Conservation (phyloP, 2,797 vertebrate species). For the Pangasius djambal region DNA sequence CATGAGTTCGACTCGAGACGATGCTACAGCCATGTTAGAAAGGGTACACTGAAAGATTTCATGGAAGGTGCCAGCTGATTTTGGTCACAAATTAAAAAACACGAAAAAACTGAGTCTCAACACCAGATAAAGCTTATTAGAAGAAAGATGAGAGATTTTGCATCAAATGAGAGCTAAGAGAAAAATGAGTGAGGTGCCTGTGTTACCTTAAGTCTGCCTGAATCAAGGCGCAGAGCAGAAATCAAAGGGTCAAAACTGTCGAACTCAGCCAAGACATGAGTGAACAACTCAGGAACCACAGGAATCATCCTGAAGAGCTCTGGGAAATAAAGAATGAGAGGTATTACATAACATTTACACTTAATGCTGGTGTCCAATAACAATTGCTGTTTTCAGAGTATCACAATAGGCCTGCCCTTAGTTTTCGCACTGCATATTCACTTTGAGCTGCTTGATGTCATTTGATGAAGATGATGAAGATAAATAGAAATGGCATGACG, state of each 20-base stretch:
- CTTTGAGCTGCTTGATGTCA: constrained; percentile 52
- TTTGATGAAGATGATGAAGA: constrained; percentile 57
- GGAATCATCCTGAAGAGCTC: constrained; percentile 63
- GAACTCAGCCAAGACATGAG: constrained; percentile 89
- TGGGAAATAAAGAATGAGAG: not conserved
- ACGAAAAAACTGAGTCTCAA: not conserved
- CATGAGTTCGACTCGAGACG: not conserved
- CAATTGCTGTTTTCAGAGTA: not conserved
- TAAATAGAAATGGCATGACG: constrained; percentile 65
- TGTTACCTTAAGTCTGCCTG: constrained; percentile 88
- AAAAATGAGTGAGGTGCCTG: not conserved
- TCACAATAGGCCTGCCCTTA: not conserved
- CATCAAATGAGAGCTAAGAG: not conserved
- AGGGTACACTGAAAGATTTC: no score
- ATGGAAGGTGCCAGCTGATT: no score
- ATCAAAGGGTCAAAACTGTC: constrained; percentile 90
- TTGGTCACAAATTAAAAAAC: not conserved
- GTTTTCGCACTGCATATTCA: not conserved
- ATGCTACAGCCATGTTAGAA: not conserved
- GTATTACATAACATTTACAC: not conserved
- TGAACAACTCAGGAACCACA: constrained; percentile 81
- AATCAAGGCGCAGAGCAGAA: constrained; percentile 90
- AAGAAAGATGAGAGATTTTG: not conserved
- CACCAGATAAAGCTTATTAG: not conserved
- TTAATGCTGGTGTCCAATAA: not conserved